Conservation (phyloP, 2,888 invertebrate genomes). For the Xanthia togata region DNA sequence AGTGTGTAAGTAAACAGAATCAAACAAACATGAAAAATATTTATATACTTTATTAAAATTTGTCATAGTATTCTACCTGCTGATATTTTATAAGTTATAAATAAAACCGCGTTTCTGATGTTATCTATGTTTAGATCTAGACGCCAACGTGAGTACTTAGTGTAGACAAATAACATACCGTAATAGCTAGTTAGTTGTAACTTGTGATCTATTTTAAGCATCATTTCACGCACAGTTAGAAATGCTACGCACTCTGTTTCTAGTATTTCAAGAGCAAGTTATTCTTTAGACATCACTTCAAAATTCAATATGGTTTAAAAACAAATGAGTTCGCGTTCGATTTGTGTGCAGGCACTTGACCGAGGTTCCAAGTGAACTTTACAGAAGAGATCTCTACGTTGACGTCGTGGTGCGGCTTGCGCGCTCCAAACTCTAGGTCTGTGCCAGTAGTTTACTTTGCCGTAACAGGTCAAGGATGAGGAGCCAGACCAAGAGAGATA, state of each 20-base stretch:
- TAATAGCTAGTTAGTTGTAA: slow-evolving; percentile 14
- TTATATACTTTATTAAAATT: background rate
- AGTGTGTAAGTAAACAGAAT: background rate
- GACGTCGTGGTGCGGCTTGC: too few species aligned
- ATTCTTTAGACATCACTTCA: slow-evolving; percentile 17
- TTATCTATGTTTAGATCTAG: slow-evolving; percentile 13
- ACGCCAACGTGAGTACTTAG: slow-evolving; percentile 11
- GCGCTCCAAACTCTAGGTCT: too few species aligned
- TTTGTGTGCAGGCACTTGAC: background rate
- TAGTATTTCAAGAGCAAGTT: slow-evolving; percentile 28
- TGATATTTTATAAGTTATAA: background rate
- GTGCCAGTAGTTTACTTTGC: too few species aligned
- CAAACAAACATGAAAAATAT: background rate
- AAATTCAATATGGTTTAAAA: slow-evolving; percentile 14
- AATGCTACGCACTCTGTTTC: slow-evolving; percentile 2
- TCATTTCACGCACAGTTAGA: slow-evolving; percentile 32
- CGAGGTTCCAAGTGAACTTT: too few species aligned
- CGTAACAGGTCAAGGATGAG: too few species aligned
- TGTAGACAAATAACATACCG: slow-evolving; percentile 30
- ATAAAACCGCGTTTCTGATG: background rate
- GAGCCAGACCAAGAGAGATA: too few species aligned
- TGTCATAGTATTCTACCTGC: background rate
- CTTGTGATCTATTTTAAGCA: slow-evolving; percentile 34
- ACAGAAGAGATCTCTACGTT: too few species aligned
- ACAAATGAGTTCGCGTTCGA: background rate